Conservation (phyloP, 1,140 invertebrate genomes). For the Pogonomyrmex barbatus region DNA sequence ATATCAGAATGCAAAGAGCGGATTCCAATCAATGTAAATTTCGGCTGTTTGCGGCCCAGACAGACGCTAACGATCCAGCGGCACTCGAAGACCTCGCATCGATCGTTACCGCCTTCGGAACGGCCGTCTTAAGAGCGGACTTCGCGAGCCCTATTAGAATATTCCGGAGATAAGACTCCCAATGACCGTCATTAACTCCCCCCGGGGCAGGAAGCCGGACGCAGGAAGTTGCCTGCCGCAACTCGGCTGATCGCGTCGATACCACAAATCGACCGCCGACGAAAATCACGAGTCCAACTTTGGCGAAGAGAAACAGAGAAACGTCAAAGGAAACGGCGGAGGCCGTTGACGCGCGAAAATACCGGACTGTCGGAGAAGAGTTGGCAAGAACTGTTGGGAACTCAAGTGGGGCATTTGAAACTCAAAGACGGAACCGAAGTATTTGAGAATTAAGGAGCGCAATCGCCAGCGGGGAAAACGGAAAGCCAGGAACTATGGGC, state of each 20-base stretch:
- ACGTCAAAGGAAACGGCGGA: slow-evolving; percentile 39
- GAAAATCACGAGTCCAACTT: slow-evolving; percentile 13
- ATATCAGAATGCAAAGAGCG: slow-evolving; percentile 11
- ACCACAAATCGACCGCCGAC: slow-evolving; percentile 37
- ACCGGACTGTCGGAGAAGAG: not conserved
- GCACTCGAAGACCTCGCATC: slow-evolving; percentile 21
- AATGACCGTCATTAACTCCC: slow-evolving; percentile 64
- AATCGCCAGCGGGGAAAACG: slow-evolving; percentile 28
- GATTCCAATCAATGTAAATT: slow-evolving; percentile 38
- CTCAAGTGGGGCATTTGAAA: not conserved
- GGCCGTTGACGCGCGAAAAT: not conserved
- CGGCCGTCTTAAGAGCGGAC: slow-evolving; percentile 33
- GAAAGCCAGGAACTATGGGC: not conserved
- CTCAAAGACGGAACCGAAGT: slow-evolving; percentile 21
- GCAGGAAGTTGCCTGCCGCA: slow-evolving; percentile 39
- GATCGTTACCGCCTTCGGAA: slow-evolving; percentile 41
- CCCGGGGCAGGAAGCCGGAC: slow-evolving; percentile 59
- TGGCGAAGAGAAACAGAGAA: slow-evolving; percentile 25
- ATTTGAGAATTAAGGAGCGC: slow-evolving; percentile 42
- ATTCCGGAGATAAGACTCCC: slow-evolving; percentile 67
- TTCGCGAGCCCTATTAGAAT: slow-evolving; percentile 57
- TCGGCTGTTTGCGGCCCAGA: slow-evolving; percentile 23
- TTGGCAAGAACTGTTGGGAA: not conserved
- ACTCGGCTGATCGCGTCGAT: slow-evolving; percentile 53
- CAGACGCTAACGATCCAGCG: slow-evolving; percentile 38